Evolutionary conservation across 1,140 invertebrate species (phyloP), one percentile per base, ranked within the genome.

Genomic region (Antheraea mylitta): DNA sequence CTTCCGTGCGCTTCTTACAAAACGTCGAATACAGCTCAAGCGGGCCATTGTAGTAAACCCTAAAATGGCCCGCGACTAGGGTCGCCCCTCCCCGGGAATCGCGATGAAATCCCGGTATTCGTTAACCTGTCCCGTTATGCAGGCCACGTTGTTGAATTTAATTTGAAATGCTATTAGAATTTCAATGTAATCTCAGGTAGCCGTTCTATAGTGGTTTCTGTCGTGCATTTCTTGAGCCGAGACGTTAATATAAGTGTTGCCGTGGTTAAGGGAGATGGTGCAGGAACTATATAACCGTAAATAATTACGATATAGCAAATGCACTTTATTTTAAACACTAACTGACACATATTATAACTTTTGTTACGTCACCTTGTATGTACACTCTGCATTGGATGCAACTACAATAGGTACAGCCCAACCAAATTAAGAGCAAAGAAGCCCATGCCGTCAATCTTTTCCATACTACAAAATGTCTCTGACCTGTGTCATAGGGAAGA

Each of bases 1-100:
- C 76, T 64, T 48, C 63, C 37, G 63, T 18, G 19, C n/a, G 22
- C 13, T 74, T 79, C 75, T 77, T 76, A 75, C 72, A 75, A 81
- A 81, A 78, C 78, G 75, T 76, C 76, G 75, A 81, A 78, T 81
- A 78, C 76, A 73, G 72, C 74, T 76, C 66, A 64, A 73, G 72
- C 70, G 72, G 66, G 48, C 48, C 66, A 80, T 83, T 80, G 79
- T 83, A 72, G 70, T 75, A 75, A 79, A 70, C 75, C 75, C 77
- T 73, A 71, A 78, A 80, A 73, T 75, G 69, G 71, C 78, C 69
- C 58, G 73, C 45, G 10, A 53, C 45, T 53, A 53, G 45, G 45
- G 45, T 53, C 16, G 45, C 45, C 45, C 4, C 45, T 53, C 16
- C 45, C 11, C 45, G 45, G 45, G 45, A 53, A 53, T 16, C 11